Evolutionary conservation across 1,140 invertebrate genomes (phyloP).

Genomic region (Drosophila elegans): DNA sequence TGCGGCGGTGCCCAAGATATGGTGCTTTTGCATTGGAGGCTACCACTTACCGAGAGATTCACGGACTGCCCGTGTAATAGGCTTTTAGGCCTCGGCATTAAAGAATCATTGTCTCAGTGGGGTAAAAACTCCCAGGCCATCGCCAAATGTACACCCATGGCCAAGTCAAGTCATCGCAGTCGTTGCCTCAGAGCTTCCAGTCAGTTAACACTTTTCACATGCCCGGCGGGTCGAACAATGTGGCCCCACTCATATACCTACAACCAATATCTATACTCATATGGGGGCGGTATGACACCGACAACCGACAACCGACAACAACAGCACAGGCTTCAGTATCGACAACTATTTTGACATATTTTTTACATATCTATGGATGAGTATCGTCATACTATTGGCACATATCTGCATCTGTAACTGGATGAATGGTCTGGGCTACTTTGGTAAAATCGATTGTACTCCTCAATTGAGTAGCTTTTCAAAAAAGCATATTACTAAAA

Average conservation of each 20-base stretch:
- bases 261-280: slow-evolving; percentile 40
- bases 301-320: slow-evolving; percentile 5
- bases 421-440: not conserved
- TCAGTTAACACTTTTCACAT: slow-evolving; percentile 76
- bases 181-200: slow-evolving; percentile 22
- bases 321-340: slow-evolving; percentile 9
- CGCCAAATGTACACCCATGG: slow-evolving; percentile 39
- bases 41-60: slow-evolving; percentile 35
- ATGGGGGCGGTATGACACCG: slow-evolving; percentile 3
- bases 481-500: too few relatives aligned
- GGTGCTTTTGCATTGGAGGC: slow-evolving; percentile 19
- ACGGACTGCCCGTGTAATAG: slow-evolving; percentile 29
- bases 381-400: slow-evolving; percentile 14
- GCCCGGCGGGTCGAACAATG: slow-evolving; percentile 58
- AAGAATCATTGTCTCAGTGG: slow-evolving; percentile 68
- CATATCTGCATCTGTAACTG: not conserved
- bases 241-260: slow-evolving; percentile 54
- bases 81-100: slow-evolving; percentile 59
- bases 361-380: slow-evolving; percentile 1
- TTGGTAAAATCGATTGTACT: slow-evolving; percentile 2
- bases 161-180: slow-evolving; percentile 35
- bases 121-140: slow-evolving; percentile 45
- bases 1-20: slow-evolving; percentile 18
- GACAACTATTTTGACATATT: slow-evolving; percentile 27
- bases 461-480: not conserved